These are phyloP conservation scores for Miniopterus natalensis DNA, from an alignment of 2,113 vertebrate species.

Conservation along the genomic window DNA sequence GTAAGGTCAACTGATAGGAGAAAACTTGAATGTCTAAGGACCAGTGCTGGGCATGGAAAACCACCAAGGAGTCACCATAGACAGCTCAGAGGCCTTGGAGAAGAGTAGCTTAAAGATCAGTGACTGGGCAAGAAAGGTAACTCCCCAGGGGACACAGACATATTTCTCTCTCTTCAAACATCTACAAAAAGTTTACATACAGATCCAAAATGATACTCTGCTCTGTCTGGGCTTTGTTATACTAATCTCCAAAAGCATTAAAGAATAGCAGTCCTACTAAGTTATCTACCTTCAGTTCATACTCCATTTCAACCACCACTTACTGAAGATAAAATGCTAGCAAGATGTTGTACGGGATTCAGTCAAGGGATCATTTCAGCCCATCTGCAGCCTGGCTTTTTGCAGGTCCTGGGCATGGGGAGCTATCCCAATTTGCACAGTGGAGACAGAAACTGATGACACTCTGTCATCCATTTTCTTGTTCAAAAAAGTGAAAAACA, in stretches of 20 bases:
- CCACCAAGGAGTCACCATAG: neutral
- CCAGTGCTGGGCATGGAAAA: neutral
- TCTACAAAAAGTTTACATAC: neutral
- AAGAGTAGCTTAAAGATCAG: neutral
- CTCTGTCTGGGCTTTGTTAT: neutral
- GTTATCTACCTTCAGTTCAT: neutral
- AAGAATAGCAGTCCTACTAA: constrained; percentile 6
- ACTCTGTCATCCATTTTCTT: constrained; percentile 18
- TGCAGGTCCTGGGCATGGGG: neutral
- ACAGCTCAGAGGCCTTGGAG: neutral
- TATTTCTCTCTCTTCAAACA: constrained; percentile 5
- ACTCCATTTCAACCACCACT: constrained; percentile 20
- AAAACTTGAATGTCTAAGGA: constrained; percentile 6
- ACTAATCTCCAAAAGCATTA: constrained; percentile 13
- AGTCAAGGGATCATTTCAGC: constrained; percentile 18
- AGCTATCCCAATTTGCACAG: neutral
- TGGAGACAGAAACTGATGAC: neutral
- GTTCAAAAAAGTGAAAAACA: constrained; percentile 25
- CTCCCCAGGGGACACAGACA: neutral
- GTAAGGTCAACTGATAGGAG: constrained; percentile 2
- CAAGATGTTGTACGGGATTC: neutral
- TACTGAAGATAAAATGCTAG: neutral
- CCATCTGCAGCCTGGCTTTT: neutral
- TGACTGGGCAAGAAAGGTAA: neutral
- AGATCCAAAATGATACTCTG: constrained; percentile 34